Evolutionary conservation across 1,140 invertebrate species (phyloP), one percentile per base, ranked within the genome.

Genomic region (Argopecten irradians): DNA sequence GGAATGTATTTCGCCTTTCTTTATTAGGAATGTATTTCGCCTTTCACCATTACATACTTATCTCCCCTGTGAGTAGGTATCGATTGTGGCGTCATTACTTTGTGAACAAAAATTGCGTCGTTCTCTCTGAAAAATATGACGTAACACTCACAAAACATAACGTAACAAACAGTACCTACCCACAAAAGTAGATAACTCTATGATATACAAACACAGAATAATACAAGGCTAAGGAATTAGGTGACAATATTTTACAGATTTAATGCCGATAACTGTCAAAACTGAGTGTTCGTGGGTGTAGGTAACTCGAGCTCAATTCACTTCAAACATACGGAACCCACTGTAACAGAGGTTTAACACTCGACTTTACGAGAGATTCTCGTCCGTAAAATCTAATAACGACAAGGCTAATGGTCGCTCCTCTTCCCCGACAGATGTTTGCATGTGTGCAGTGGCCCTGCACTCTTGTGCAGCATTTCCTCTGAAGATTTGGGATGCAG

Each of bases 351-450:
- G 55, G 3, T 71, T 71, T 71, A 28, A 71, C 55, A 71, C 55
- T n/a, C 55, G 5, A 2, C 5, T 71, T 71, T 71, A 71, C 28
- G n/a, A n/a, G 55, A 7, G n/a, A 71, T 71, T 71, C 16, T n/a
- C 55, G 55, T 28, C 55, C 55, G 55, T 71, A 71, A 71, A 71
- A 71, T 71, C 55, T 71, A 71, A 71, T 71, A 71, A 71, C 55
- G n/a, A 5, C 55, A 71, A 22, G 1, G n/a, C 22, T 71, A 71
- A 71, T 71, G 55, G 55, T 16, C 22, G 22, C 55, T 2, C 1
- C 55, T 71, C 55, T 28, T 71, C n/a, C n/a, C 55, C 14, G 55
- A 71, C 55, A 71, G 55, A 71, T 71, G 55, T 71, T 22, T 28
- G 55, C 16, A 71, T 71, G 22, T 71, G 55, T 71, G 55, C 55